A percentile compares a stretch with the other conserved stretches of the same genome.
Evolutionary conservation across 2,113 vertebrate genomes (phyloP).

Genomic region (Sarotherodon lohbergeri): DNA sequence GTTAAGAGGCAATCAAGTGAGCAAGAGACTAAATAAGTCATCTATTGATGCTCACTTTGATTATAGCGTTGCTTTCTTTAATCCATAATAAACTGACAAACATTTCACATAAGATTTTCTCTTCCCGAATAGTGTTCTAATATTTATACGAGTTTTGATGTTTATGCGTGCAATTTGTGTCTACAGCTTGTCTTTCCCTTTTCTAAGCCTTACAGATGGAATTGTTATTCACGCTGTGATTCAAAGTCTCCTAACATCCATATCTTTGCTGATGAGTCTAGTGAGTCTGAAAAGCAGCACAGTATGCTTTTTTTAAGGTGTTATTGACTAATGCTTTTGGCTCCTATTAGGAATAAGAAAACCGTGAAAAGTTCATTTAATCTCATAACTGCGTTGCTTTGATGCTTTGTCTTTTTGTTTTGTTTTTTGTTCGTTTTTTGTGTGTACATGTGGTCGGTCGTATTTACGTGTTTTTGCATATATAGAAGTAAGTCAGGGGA

Average conservation of each 20-base stretch:
- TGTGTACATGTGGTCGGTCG: neutral
- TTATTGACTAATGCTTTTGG: neutral
- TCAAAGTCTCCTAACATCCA: neutral
- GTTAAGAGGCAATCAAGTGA: conserved; percentile 40
- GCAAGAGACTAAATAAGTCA: conserved; percentile 15
- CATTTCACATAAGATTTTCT: neutral
- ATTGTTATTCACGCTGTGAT: neutral
- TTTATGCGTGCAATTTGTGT: neutral
- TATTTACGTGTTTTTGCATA: neutral
- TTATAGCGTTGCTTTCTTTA: neutral
- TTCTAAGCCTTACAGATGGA: neutral
- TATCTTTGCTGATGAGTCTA: neutral
- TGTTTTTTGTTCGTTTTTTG: neutral
- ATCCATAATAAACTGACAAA: neutral
- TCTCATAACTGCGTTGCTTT: neutral
- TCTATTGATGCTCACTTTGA: neutral
- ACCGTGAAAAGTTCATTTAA: neutral
- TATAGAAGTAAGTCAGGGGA: neutral
- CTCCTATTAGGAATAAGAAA: neutral
- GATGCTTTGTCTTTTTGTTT: neutral
- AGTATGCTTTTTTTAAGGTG: neutral
- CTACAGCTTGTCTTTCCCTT: neutral
- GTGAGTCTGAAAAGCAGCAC: neutral
- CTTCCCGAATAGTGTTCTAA: neutral
- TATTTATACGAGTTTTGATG: neutral